These are phyloP conservation scores for Cephus spinipes DNA, from an alignment of 2,888 invertebrate species.

Conservation along the genomic window DNA sequence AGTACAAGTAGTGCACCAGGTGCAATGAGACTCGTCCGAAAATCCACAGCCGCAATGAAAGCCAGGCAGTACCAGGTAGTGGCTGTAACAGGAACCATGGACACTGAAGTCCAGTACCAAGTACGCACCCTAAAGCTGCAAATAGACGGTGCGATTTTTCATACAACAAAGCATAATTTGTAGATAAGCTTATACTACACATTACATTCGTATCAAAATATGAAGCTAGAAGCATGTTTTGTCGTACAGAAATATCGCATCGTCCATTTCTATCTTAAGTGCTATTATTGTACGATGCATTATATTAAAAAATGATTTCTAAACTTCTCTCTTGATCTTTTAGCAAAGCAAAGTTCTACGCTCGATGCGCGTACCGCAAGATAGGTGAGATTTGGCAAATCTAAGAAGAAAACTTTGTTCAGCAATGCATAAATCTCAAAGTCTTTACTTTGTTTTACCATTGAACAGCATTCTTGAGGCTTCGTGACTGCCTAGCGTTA, in stretches of 20 bases:
- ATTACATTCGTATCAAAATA: background rate
- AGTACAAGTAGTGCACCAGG: constrained; percentile 71
- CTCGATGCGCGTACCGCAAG: constrained; percentile 80
- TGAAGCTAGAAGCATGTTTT: background rate
- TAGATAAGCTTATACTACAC: background rate
- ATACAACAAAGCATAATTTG: background rate
- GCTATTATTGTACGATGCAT: background rate
- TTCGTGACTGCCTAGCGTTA: constrained; percentile 29
- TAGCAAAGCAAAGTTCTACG: constrained; percentile 84
- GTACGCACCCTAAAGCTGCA: constrained; percentile 61
- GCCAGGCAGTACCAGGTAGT: constrained; percentile 90
- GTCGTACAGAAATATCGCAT: background rate
- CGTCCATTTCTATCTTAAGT: background rate
- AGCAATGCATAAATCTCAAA: background rate
- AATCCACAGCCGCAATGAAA: constrained; percentile 81
- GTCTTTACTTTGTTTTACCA: constrained; percentile 10
- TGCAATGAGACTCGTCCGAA: constrained; percentile 77
- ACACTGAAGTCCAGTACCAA: constrained; percentile 81
- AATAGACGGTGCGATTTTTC: constrained; percentile 2
- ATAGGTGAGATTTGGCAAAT: constrained; percentile 70
- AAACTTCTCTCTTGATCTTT: constrained; percentile 57
- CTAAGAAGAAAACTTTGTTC: constrained; percentile 16
- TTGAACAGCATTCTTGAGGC: constrained; percentile 14
- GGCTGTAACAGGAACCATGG: constrained; percentile 80
- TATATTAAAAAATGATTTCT: background rate